Conservation (phyloP, 2,797 vertebrate species). For the Manis crassicaudata region DNA sequence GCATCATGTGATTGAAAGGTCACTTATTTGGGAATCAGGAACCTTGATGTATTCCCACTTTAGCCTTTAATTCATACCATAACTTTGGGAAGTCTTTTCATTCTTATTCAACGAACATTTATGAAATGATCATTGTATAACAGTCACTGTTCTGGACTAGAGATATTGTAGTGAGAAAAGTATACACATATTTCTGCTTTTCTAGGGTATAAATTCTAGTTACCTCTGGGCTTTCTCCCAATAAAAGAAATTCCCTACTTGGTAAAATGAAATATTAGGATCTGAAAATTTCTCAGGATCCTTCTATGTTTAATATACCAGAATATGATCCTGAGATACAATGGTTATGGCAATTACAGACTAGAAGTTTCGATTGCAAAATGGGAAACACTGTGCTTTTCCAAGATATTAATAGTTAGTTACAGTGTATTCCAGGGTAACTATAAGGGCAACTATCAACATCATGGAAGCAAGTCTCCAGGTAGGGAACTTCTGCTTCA, state of each 20-base stretch:
- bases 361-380: not conserved
- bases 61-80: not conserved
- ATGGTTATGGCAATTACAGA: not conserved
- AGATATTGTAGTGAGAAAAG: not conserved
- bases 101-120: not conserved
- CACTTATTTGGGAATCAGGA: not conserved
- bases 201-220: not conserved
- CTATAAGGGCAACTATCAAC: not conserved
- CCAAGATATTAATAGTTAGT: not conserved
- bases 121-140: not conserved
- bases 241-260: not conserved
- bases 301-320: not conserved
- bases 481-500: not conserved
- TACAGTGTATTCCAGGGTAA: not conserved
- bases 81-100: not conserved
- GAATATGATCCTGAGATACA: not conserved
- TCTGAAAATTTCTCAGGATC: not conserved
- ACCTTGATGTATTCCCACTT: not conserved
- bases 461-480: not conserved
- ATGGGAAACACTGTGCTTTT: not conserved
- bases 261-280: not conserved
- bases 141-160: not conserved
- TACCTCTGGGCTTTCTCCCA: not conserved
- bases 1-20: not conserved
- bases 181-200: not conserved